Evolutionary conservation across 1,140 invertebrate genomes (phyloP).

Genomic region (Rhysida immarginata): DNA sequence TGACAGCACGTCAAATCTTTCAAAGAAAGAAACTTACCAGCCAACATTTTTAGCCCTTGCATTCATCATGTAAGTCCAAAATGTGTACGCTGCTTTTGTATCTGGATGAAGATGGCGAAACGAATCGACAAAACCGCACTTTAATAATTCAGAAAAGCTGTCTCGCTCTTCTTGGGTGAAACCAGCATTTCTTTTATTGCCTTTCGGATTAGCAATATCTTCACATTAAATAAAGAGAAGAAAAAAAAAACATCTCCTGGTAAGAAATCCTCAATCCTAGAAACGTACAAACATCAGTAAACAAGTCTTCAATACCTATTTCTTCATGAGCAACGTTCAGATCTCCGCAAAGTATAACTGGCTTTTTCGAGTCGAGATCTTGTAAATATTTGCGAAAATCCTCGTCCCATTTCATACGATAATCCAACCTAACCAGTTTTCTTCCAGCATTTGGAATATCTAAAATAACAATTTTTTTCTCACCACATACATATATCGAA

Average conservation of each 20-base stretch:
- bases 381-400: slow-evolving; percentile 60
- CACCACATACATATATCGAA: no score
- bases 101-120: slow-evolving; percentile 81
- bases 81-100: slow-evolving; percentile 68
- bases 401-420: slow-evolving; percentile 80
- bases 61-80: slow-evolving; percentile 84
- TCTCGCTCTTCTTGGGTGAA: slow-evolving; percentile 89
- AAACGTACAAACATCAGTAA: no score
- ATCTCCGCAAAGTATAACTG: slow-evolving; percentile 88
- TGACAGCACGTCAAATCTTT: no score
- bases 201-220: slow-evolving; percentile 91
- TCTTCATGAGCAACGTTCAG: slow-evolving; percentile 93
- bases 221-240: slow-evolving; percentile 16
- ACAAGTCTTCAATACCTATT: slow-evolving; percentile 68
- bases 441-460: slow-evolving; percentile 62
- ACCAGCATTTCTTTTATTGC: slow-evolving; percentile 82
- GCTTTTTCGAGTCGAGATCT: slow-evolving; percentile 72
- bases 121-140: slow-evolving; percentile 66
- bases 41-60: slow-evolving; percentile 78
- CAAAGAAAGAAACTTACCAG: slow-evolving; percentile 46
- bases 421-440: slow-evolving; percentile 68
- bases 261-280: no score
- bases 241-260: not conserved
- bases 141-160: slow-evolving; percentile 67
- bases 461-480: slow-evolving; percentile 28